phyloP scores from a whole-genome alignment of 2,797 vertebrate species.

The Orestias chungarensis region DNA sequence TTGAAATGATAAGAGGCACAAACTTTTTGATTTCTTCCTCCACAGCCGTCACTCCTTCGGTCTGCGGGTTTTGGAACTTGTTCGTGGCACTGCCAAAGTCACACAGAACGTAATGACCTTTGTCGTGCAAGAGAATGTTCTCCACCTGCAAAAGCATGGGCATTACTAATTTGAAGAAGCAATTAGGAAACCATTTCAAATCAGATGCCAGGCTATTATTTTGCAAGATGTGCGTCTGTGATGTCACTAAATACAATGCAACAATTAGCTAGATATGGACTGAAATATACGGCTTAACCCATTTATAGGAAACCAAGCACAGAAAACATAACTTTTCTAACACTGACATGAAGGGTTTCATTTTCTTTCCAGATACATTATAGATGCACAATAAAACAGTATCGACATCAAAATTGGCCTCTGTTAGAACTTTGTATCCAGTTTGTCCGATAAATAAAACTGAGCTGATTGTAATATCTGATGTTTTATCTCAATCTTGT shows the following conservation, averaged over 20 bases:
- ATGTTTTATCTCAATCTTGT: too few species aligned
- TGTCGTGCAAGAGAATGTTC: slow-evolving; percentile 96
- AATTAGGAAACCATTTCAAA: not conserved
- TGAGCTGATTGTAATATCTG: too few species aligned
- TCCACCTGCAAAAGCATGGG: slow-evolving; percentile 84
- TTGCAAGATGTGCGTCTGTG: slow-evolving; percentile 1
- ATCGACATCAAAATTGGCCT: not conserved
- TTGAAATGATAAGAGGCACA: slow-evolving; percentile 49
- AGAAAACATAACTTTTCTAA: not conserved
- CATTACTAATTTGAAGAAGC: slow-evolving; percentile 4
- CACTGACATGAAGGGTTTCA: not conserved
- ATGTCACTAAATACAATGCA: slow-evolving; percentile 5
- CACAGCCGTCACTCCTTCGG: slow-evolving; percentile 89
- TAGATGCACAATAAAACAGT: too few species aligned
- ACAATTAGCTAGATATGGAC: not conserved
- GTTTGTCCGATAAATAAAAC: too few species aligned
- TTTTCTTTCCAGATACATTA: not conserved
- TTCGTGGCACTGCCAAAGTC: slow-evolving; percentile 98
- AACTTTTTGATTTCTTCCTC: slow-evolving; percentile 99
- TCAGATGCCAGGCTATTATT: not conserved
- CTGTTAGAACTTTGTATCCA: too few species aligned
- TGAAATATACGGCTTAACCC: not conserved
- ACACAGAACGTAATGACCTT: slow-evolving; percentile 96
- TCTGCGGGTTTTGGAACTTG: slow-evolving; percentile 95
- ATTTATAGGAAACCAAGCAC: not conserved